Evolutionary conservation across 2,888 invertebrate species (phyloP), one percentile per base, ranked within the genome.

Genomic region (Danaus chrysippus): DNA sequence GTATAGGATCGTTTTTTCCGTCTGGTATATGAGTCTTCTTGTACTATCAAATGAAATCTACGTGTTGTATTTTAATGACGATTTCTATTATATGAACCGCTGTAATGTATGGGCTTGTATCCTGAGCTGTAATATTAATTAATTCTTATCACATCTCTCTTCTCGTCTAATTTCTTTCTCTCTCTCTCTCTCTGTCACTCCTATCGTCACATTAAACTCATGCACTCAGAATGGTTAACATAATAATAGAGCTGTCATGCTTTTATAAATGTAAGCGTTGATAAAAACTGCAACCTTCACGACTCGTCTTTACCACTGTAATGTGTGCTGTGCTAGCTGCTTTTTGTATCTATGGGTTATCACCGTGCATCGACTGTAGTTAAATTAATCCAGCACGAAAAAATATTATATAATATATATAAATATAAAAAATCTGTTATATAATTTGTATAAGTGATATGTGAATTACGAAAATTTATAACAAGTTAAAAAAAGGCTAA

Each of bases 221-320:
- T 86, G 87, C 89, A 88, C 87, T 78, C 87, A 83, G 86, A 86
- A 86, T 88, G 85, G 66, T 69, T 71, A 60, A 62, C 60, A 70
- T 70, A 87, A 91, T 91, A 90, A 91, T 91, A 90, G 91, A 90
- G 91, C 91, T 91, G 91, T 90, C 90, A 86, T 87, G 87, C 91
- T 90, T 91, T 84, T 85, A 84, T 88, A 87, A 87, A 79, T 87
- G 88, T 89, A 88, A 88, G 88, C 87, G 87, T 88, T 85, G 86
- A 85, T 89, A 84, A 79, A 83, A 86, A 84, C 86, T 87, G 86
- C 85, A 86, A 88, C 86, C 84, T 82, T 87, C 90, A 87, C 88
- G 82, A 86, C 79, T 90, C 85, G 90, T 86, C 86, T 88, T 85
- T 88, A 88, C 91, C 89, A 91, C 91, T 88, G 85, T 89, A 84